Evolutionary conservation across 1,140 invertebrate species (phyloP).

Genomic region (Sycobia sp.): DNA sequence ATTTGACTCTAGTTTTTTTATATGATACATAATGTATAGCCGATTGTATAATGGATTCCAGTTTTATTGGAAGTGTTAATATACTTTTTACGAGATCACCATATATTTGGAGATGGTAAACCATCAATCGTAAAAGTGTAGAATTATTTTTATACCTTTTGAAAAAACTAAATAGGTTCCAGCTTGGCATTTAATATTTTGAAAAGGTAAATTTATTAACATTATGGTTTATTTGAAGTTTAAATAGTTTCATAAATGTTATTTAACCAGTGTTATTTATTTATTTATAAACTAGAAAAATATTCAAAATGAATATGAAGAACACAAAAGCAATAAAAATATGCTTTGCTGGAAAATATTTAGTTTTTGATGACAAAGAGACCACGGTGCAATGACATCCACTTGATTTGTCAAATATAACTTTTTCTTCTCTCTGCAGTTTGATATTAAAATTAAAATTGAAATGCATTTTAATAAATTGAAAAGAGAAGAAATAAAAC

Average conservation of each 20-base stretch:
- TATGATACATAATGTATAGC: slow-evolving; percentile 53
- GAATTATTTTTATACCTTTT: slow-evolving; percentile 51
- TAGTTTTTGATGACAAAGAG: slow-evolving; percentile 41
- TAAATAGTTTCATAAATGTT: background rate
- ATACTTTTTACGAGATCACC: slow-evolving; percentile 48
- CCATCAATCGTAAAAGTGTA: slow-evolving; percentile 45
- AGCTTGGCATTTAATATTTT: slow-evolving; percentile 40
- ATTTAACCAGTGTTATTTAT: too few relatives aligned
- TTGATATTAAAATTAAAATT: slow-evolving; percentile 4
- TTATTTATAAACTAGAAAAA: background rate
- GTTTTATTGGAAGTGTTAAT: slow-evolving; percentile 59
- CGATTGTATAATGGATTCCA: slow-evolving; percentile 55
- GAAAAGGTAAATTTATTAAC: slow-evolving; percentile 32
- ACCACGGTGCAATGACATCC: slow-evolving; percentile 50
- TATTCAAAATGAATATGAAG: background rate
- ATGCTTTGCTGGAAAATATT: slow-evolving; percentile 46
- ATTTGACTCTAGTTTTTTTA: slow-evolving; percentile 51
- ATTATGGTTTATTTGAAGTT: slow-evolving; percentile 31
- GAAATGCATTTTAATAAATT: slow-evolving; percentile 20
- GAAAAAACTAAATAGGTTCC: slow-evolving; percentile 45
- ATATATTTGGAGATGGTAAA: slow-evolving; percentile 39
- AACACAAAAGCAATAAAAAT: background rate
- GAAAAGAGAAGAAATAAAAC: slow-evolving; percentile 14
- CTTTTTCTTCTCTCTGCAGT: slow-evolving; percentile 30
- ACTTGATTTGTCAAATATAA: slow-evolving; percentile 27